phyloP scores from a whole-genome alignment of 2,797 vertebrate species.

The Sebastes steindachneri region DNA sequence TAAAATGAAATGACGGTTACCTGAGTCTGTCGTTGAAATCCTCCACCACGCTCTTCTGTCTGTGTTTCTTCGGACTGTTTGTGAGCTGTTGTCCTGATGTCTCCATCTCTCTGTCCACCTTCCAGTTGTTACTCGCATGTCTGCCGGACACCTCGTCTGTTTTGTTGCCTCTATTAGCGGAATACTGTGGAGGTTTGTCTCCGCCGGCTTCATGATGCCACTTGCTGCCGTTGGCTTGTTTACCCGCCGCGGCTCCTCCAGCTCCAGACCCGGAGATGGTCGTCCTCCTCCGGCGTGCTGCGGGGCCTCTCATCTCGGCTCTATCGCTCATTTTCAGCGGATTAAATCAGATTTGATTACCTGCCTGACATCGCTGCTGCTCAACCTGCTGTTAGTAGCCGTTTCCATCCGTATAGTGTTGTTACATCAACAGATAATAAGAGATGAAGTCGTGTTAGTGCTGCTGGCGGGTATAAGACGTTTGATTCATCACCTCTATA shows the following conservation, averaged over 20 bases:
- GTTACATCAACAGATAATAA: background rate
- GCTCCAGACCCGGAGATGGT: slow-evolving; percentile 57
- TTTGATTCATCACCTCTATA: slow-evolving; percentile 27
- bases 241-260: slow-evolving; percentile 35
- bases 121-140: slow-evolving; percentile 32
- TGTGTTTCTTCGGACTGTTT: slow-evolving; percentile 29
- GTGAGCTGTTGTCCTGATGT: background rate
- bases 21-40: slow-evolving; percentile 73
- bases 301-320: slow-evolving; percentile 69
- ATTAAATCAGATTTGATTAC: background rate
- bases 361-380: slow-evolving; percentile 43
- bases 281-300: slow-evolving; percentile 75
- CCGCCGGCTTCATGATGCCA: slow-evolving; percentile 44
- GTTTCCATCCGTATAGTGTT: background rate
- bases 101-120: slow-evolving; percentile 29
- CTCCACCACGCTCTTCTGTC: slow-evolving; percentile 60
- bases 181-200: slow-evolving; percentile 17
- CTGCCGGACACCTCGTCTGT: slow-evolving; percentile 8
- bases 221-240: slow-evolving; percentile 73
- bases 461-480: background rate
- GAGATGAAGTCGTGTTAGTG: background rate
- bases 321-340: slow-evolving; percentile 78
- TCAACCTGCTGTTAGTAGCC: background rate
- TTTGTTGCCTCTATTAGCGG: slow-evolving; percentile 26
- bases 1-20: slow-evolving; percentile 47